These are phyloP conservation scores for Remorina albescens DNA, from an alignment of 2,797 vertebrate genomes.

Conservation along the genomic window DNA sequence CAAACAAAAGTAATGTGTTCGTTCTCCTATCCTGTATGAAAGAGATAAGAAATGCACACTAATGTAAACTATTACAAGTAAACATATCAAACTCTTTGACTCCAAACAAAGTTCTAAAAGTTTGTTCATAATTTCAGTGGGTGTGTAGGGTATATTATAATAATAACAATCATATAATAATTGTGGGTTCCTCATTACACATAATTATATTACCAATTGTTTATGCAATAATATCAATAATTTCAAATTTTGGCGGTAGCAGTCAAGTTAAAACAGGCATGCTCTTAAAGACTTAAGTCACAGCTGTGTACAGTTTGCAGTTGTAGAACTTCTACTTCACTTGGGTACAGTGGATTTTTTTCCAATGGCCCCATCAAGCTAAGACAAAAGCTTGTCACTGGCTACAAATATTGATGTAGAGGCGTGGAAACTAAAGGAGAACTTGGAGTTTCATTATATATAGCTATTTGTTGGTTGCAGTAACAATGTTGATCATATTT, in stretches of 20 bases:
- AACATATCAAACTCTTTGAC: no score
- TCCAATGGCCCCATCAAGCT: no score
- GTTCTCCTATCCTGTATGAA: background rate
- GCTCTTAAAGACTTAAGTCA: background rate
- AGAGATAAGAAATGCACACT: conserved; percentile 5
- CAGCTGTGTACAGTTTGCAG: background rate
- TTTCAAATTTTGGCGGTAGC: background rate
- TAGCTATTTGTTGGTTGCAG: background rate
- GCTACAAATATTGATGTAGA: background rate
- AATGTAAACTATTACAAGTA: no score
- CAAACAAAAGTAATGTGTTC: conserved; percentile 3
- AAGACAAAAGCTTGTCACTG: background rate
- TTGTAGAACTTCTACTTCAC: background rate
- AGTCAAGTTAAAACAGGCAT: background rate
- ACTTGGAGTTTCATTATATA: background rate
- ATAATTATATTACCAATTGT: no score
- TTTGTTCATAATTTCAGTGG: no score
- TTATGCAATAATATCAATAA: no score
- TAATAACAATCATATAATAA: no score
- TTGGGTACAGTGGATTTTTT: background rate
- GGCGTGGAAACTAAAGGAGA: background rate
- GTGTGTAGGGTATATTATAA: background rate
- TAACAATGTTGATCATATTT: background rate
- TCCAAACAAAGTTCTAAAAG: background rate
- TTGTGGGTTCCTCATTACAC: no score